Evolutionary conservation across 2,113 vertebrate species (phyloP).

Genomic region (Heterotis niloticus): DNA sequence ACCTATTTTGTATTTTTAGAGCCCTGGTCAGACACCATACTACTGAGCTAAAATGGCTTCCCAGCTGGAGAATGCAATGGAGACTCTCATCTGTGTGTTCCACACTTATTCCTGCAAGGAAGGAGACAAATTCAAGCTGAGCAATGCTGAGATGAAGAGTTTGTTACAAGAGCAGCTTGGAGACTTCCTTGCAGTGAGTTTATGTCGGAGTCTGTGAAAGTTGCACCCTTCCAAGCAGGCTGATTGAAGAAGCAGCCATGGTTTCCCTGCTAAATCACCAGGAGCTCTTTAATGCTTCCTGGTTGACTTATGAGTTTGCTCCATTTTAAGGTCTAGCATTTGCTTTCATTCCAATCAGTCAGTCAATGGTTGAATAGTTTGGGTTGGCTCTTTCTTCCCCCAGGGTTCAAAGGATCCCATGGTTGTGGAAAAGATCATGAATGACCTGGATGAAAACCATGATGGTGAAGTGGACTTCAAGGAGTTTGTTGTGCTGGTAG

Average conservation of each 20-base stretch:
- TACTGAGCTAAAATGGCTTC: constrained; percentile 58
- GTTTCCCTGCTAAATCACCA: too few species aligned
- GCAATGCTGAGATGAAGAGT: constrained; percentile 77
- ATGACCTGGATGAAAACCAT: constrained; percentile 78
- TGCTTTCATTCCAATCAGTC: too few species aligned
- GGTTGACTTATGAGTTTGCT: too few species aligned
- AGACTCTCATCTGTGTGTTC: constrained; percentile 77
- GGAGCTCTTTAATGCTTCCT: too few species aligned
- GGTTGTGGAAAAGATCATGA: constrained; percentile 81
- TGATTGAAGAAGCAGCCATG: too few species aligned
- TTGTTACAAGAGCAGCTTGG: constrained; percentile 73
- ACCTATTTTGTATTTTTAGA: not conserved
- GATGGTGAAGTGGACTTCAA: constrained; percentile 89
- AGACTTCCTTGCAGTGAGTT: constrained; percentile 72
- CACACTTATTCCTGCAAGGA: constrained; percentile 82
- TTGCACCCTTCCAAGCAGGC: too few species aligned
- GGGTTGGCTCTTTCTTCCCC: not conserved
- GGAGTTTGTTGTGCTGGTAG: constrained; percentile 84
- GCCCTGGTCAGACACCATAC: not conserved
- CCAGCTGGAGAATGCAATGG: constrained; percentile 73
- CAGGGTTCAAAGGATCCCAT: constrained; percentile 70
- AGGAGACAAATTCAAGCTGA: constrained; percentile 85
- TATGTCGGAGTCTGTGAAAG: too few species aligned
- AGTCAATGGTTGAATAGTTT: too few species aligned
- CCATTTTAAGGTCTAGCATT: too few species aligned